Evolutionary conservation across 2,797 vertebrate species (phyloP).

Genomic region (Pipistrellus pipistrellus): DNA sequence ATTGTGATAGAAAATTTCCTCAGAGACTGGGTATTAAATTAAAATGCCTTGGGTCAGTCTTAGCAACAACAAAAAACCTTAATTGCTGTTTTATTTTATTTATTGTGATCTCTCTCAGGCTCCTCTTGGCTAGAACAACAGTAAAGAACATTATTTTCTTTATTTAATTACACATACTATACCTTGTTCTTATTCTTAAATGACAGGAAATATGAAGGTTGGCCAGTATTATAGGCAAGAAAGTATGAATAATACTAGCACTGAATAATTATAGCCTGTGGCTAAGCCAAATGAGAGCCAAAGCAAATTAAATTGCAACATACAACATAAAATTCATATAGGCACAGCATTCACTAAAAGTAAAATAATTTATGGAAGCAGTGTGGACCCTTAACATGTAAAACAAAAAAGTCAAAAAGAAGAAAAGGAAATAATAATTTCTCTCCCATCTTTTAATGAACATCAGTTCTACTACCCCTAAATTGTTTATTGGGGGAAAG

Average conservation of each 20-base stretch:
- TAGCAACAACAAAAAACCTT: conserved; percentile 56
- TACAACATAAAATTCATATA: not conserved
- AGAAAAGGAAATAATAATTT: conserved; percentile 23
- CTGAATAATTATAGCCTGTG: not conserved
- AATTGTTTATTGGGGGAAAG: conserved; percentile 13
- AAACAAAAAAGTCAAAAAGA: conserved; percentile 40
- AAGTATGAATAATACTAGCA: not conserved
- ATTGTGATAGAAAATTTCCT: conserved; percentile 69
- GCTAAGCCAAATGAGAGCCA: not conserved
- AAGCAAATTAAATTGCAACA: conserved; percentile 9
- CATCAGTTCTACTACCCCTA: not conserved
- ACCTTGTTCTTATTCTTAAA: conserved; percentile 20
- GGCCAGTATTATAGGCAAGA: not conserved
- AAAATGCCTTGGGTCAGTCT: conserved; percentile 47
- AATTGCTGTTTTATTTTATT: not conserved
- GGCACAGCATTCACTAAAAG: not conserved
- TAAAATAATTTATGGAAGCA: conserved; percentile 44
- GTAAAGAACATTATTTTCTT: not conserved
- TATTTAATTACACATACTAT: conserved; percentile 7
- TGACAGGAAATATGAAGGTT: not conserved
- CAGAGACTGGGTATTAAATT: conserved; percentile 22
- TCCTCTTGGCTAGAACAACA: not conserved
- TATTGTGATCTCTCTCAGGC: not conserved
- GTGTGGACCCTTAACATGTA: not conserved
- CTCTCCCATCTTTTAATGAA: not conserved